Evolutionary conservation across 2,888 invertebrate species (phyloP).

Genomic region (Prionchulus punctatus): DNA sequence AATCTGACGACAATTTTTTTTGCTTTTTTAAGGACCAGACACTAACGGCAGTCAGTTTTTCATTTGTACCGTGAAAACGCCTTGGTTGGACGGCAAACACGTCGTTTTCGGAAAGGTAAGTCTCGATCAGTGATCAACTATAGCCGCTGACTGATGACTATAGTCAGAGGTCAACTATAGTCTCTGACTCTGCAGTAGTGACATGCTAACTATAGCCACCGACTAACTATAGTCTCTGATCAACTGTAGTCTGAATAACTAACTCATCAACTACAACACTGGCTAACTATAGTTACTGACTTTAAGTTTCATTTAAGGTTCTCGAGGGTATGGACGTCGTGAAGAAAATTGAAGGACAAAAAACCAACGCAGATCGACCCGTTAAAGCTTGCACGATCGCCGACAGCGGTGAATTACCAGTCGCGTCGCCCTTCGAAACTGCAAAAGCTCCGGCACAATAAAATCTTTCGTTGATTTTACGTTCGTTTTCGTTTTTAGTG

Average conservation of each 20-base stretch:
- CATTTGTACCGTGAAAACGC: conserved; percentile 61
- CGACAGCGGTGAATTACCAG: conserved; percentile 43
- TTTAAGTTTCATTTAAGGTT: conserved; percentile 39
- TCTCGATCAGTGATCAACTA: too few relatives aligned
- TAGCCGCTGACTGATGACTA: too few relatives aligned
- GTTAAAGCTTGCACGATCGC: conserved; percentile 48
- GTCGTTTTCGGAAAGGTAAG: conserved; percentile 58
- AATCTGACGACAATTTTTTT: background rate
- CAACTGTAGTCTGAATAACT: too few relatives aligned
- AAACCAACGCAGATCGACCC: conserved; percentile 58
- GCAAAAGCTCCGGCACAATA: background rate
- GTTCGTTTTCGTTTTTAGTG: too few relatives aligned
- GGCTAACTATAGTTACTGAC: background rate
- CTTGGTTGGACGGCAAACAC: conserved; percentile 69
- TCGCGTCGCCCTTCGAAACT: background rate
- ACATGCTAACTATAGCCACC: too few relatives aligned
- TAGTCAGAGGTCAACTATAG: too few relatives aligned
- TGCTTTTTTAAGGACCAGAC: conserved; percentile 47
- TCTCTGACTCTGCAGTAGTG: too few relatives aligned
- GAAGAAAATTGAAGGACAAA: conserved; percentile 56
- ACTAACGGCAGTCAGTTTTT: conserved; percentile 83
- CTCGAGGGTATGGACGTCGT: conserved; percentile 60
- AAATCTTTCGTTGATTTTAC: too few relatives aligned
- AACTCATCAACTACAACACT: too few relatives aligned
- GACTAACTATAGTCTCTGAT: too few relatives aligned